phyloP scores from a whole-genome alignment of 2,888 invertebrate genomes.

The Carcina quercana region DNA sequence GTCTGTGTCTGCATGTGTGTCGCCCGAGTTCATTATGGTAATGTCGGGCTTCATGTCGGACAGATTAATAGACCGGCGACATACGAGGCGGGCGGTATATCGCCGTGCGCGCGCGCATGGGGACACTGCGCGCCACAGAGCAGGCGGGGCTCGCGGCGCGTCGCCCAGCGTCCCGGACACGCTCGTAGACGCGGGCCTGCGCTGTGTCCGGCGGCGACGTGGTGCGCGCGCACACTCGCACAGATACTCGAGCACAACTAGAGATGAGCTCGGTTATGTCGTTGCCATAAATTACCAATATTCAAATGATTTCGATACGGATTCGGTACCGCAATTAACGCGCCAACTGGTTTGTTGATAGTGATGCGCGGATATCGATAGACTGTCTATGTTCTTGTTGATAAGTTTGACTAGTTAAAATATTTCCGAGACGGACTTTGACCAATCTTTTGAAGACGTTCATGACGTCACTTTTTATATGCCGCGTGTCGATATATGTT shows the following conservation, averaged over 20 bases:
- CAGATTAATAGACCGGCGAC: constrained; percentile 10
- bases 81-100: constrained; percentile 1
- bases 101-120: not conserved
- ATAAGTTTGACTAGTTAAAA: no score
- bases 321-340: constrained; percentile 72
- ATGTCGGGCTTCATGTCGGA: constrained; percentile 9
- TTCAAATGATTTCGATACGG: constrained; percentile 69
- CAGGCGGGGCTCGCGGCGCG: no score
- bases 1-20: constrained; percentile 7
- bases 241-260: constrained; percentile 40
- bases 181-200: no score
- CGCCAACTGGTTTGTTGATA: constrained; percentile 58
- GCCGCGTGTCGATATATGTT: no score
- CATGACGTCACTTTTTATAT: no score
- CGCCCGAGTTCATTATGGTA: constrained; percentile 17
- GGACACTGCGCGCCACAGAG: not conserved
- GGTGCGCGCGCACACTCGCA: constrained; percentile 59
- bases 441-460: constrained; percentile 65
- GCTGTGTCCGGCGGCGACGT: constrained; percentile 23
- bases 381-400: constrained; percentile 51
- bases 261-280: constrained; percentile 57
- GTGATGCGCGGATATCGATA: constrained; percentile 28
- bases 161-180: no score
- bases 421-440: no score
- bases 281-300: constrained; percentile 67